Evolutionary conservation across 2,113 vertebrate species (phyloP).

Genomic region (Nymphicus hollandicus): DNA sequence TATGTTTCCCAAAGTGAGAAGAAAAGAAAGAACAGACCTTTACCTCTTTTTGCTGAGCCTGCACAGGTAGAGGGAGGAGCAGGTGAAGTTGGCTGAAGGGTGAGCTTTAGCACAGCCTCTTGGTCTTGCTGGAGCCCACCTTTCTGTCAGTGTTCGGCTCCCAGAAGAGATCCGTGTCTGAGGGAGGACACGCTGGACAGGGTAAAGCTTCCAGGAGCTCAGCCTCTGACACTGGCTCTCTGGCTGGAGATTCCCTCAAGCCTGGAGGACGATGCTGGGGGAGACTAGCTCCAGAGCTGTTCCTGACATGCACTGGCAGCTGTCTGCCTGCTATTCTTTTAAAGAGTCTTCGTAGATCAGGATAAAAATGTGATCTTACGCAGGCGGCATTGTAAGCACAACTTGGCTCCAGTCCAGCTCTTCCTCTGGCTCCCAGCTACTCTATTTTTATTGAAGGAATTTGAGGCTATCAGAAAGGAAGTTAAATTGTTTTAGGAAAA

Average conservation of each 20-base stretch:
- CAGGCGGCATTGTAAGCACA: constrained; percentile 72
- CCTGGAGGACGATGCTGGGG: constrained; percentile 21
- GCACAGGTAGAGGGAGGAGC: not conserved
- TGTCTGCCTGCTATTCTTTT: constrained; percentile 65
- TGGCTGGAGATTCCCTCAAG: constrained; percentile 36
- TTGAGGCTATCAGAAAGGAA: constrained; percentile 85
- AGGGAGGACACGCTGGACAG: not conserved
- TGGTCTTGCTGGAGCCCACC: constrained; percentile 17
- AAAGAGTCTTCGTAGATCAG: constrained; percentile 54
- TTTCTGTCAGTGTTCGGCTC: not conserved
- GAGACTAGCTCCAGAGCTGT: constrained; percentile 5
- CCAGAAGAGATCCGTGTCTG: constrained; percentile 5
- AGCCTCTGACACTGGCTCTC: constrained; percentile 11
- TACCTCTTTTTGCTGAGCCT: constrained; percentile 47
- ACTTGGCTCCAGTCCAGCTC: constrained; percentile 79
- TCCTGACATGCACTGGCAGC: constrained; percentile 60
- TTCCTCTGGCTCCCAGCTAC: constrained; percentile 73
- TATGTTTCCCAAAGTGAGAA: not conserved
- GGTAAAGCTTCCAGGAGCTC: constrained; percentile 2
- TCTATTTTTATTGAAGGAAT: constrained; percentile 87
- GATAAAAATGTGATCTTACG: constrained; percentile 71
- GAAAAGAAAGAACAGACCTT: constrained; percentile 29
- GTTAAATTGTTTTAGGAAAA: constrained; percentile 95
- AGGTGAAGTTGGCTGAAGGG: not conserved
- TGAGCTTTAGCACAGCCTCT: not conserved